Conservation (phyloP, 2,113 vertebrate species). For the Bujurquina vittata region DNA sequence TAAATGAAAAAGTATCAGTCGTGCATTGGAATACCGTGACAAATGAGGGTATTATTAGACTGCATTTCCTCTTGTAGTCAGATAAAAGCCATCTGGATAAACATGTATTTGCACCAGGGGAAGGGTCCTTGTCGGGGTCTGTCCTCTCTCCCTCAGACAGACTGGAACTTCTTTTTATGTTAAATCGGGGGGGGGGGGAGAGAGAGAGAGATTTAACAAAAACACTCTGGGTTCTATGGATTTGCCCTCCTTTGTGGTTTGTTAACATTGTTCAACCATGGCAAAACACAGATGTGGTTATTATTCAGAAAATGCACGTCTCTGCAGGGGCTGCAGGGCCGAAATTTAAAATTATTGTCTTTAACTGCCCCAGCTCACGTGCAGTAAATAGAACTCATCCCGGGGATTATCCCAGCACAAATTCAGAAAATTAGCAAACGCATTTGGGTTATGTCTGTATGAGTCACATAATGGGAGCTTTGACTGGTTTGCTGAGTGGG, state of each 20-base stretch:
- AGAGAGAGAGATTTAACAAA: conserved; percentile 21
- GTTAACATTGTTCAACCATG: neutral
- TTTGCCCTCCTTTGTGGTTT: conserved; percentile 23
- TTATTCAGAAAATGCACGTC: neutral
- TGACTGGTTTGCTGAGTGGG: conserved; percentile 42
- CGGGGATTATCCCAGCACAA: neutral
- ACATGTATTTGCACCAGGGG: conserved; percentile 49
- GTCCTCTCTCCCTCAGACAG: conserved; percentile 32
- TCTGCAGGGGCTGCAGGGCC: neutral
- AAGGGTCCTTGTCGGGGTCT: conserved; percentile 42
- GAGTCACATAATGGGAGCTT: conserved; percentile 42
- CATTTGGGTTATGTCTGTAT: conserved; percentile 12
- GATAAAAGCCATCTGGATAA: conserved; percentile 68
- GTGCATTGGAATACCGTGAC: neutral
- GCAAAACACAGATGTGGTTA: conserved; percentile 61
- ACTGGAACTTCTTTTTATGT: conserved; percentile 27
- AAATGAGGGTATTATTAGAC: conserved; percentile 24
- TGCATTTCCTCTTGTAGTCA: conserved; percentile 3
- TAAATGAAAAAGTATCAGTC: too few relatives aligned
- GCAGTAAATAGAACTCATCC: neutral
- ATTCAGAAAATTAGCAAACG: neutral
- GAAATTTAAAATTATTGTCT: neutral
- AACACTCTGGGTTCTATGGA: conserved; percentile 35
- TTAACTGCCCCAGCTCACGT: neutral
- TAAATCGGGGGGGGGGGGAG: conserved; percentile 26